Conservation (phyloP, 2,888 invertebrate species). For the Chrysotoxum bicinctum region DNA sequence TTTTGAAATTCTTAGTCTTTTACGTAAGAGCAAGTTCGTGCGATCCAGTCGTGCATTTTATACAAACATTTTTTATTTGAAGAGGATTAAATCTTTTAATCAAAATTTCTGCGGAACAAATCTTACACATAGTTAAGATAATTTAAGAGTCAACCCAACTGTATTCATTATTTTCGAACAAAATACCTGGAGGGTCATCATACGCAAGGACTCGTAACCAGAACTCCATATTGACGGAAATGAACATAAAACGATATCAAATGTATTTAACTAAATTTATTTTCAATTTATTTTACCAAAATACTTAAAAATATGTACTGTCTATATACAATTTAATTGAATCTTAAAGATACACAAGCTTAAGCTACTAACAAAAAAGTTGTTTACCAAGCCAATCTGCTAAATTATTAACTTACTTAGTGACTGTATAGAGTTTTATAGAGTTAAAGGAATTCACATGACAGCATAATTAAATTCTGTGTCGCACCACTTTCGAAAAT, state of each 20-base stretch:
- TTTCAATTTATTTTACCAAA: not conserved
- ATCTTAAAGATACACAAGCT: conserved; percentile 30
- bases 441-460: conserved; percentile 51
- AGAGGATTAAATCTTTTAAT: too few species aligned
- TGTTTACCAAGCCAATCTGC: conserved; percentile 49
- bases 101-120: too few species aligned
- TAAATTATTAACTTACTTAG: conserved; percentile 48
- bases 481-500: conserved; percentile 21
- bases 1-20: too few species aligned
- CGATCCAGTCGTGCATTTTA: too few species aligned
- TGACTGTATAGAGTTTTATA: conserved; percentile 45
- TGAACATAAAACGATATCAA: not conserved
- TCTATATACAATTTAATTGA: conserved; percentile 20
- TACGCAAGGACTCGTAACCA: too few species aligned
- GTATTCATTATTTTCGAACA: too few species aligned
- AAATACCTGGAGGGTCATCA: too few species aligned
- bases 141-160: too few species aligned
- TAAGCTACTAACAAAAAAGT: conserved; percentile 24
- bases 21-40: too few species aligned
- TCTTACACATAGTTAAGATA: too few species aligned
- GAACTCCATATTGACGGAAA: not conserved
- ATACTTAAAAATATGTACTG: conserved; percentile 18
- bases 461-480: conserved; percentile 47
- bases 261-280: conserved; percentile 9
- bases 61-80: too few species aligned